phyloP scores from a whole-genome alignment of 2,113 vertebrate species.

The Leptocoma aspasia region DNA sequence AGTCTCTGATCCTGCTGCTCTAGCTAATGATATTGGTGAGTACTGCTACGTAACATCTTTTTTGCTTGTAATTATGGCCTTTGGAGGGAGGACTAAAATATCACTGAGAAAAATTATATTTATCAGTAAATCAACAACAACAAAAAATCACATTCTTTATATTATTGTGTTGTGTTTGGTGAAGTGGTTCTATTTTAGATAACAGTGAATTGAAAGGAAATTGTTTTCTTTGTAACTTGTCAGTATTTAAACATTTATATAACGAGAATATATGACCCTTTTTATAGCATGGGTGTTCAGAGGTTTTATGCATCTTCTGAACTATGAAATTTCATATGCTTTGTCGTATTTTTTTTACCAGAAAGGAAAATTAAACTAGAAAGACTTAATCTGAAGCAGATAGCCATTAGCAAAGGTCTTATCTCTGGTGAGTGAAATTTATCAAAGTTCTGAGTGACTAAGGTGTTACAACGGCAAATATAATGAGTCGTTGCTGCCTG shows the following conservation, averaged over 20 bases:
- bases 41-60: background rate
- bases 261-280: background rate
- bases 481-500: background rate
- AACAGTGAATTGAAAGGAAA: background rate
- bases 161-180: background rate
- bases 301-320: background rate
- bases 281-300: background rate
- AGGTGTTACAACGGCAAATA: background rate
- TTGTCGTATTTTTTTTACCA: background rate
- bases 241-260: background rate
- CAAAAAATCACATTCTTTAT: background rate
- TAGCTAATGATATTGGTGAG: slow-evolving; percentile 83
- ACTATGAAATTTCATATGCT: background rate
- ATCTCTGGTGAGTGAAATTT: background rate
- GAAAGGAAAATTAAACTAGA: background rate
- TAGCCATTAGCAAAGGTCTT: background rate
- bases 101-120: background rate
- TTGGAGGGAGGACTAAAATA: background rate
- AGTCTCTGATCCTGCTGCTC: slow-evolving; percentile 78
- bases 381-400: background rate
- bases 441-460: background rate
- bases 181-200: background rate
- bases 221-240: background rate
- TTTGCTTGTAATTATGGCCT: background rate
- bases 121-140: background rate